Conservation (phyloP, 2,797 vertebrate species). For the Pseudotriccus pelzelni region DNA sequence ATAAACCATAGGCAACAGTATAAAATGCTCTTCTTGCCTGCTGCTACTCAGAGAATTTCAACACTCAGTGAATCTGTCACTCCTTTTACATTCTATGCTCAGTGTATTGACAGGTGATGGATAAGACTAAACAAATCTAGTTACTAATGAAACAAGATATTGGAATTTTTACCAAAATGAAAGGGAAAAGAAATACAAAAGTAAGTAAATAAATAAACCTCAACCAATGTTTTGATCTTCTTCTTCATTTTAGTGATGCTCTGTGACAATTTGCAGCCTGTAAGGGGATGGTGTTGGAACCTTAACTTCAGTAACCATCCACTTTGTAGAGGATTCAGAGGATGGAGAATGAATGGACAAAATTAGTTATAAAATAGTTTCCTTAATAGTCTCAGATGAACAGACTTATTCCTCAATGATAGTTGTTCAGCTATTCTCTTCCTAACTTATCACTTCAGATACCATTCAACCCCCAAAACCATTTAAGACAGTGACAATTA, state of each 20-base stretch:
- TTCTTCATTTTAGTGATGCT: neutral
- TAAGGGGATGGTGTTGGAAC: neutral
- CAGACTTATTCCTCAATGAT: too few species aligned
- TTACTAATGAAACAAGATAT: neutral
- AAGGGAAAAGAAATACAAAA: neutral
- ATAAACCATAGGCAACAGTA: neutral
- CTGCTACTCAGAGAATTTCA: neutral
- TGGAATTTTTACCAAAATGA: neutral
- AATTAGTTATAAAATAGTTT: neutral
- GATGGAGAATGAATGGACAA: neutral
- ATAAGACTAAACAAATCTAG: neutral
- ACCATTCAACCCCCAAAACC: neutral
- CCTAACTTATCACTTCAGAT: neutral
- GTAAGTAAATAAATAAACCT: neutral
- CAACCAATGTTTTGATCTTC: rapidly evolving
- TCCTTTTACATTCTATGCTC: neutral
- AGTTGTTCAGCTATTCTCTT: neutral
- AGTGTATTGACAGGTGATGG: neutral
- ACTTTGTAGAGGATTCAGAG: neutral
- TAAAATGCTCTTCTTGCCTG: neutral
- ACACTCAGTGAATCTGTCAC: rapidly evolving
- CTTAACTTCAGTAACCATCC: neutral
- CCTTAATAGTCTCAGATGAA: neutral
- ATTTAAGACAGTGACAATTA: neutral
- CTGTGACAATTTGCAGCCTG: neutral